Percentiles rank a stretch among this genome's conserved stretches.
Conservation (phyloP, 2,113 vertebrate genomes). For the Heptranchias perlo region DNA sequence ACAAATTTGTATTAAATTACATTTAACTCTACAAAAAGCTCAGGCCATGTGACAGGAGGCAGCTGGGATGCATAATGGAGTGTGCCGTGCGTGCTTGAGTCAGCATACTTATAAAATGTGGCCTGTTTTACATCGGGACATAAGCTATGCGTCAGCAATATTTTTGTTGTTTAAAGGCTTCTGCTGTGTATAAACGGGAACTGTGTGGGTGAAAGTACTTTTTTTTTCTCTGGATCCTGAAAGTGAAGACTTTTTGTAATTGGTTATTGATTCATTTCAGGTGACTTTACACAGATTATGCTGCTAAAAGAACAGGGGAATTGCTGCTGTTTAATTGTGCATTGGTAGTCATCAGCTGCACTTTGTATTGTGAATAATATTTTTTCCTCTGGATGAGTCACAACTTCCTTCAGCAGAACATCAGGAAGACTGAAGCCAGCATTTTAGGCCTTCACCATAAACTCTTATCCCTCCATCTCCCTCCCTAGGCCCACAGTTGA, state of each 20-base stretch:
- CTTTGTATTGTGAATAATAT: neutral
- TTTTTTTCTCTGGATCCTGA: neutral
- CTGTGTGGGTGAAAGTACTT: neutral
- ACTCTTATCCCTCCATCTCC: neutral
- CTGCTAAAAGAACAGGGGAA: neutral
- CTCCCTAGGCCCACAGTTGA: neutral
- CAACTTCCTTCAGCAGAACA: neutral
- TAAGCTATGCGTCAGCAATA: neutral
- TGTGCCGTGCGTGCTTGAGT: neutral
- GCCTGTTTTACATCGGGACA: neutral
- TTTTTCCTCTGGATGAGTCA: neutral
- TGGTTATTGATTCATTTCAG: neutral
- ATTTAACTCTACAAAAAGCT: neutral
- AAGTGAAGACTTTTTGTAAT: neutral
- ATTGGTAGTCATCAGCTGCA: neutral
- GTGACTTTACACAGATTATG: neutral
- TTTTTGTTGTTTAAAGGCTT: neutral
- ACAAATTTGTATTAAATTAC: neutral
- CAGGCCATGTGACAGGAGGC: neutral
- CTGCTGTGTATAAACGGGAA: neutral
- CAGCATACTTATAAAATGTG: neutral
- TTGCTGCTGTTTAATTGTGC: neutral
- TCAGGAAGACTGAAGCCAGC: neutral
- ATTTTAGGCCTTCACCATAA: neutral
- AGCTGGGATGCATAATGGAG: neutral